Evolutionary conservation across 2,113 vertebrate genomes (phyloP).

Genomic region (Phylloscopus trochilus): DNA sequence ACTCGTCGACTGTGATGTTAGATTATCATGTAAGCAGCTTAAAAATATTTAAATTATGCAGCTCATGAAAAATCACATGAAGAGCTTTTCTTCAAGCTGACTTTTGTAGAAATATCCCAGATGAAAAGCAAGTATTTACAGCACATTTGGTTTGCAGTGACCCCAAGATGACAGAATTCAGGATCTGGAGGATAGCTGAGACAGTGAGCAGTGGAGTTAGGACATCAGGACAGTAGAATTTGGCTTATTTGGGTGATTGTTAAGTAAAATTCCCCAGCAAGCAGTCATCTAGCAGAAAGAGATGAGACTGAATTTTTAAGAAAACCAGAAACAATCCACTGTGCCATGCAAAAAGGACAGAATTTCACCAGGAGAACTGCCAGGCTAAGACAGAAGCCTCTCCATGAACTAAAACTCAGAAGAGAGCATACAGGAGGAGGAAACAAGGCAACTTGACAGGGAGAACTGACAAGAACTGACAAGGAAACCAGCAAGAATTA

Average conservation of each 20-base stretch:
- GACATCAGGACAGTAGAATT: background rate
- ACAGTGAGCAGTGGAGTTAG: background rate
- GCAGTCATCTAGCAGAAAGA: background rate
- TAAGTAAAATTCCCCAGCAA: background rate
- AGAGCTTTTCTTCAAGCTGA: conserved; percentile 7
- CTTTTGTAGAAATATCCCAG: conserved; percentile 10
- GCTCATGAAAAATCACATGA: background rate
- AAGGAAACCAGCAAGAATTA: background rate
- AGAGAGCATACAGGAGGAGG: background rate
- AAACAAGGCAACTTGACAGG: background rate
- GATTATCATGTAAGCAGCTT: background rate
- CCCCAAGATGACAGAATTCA: background rate
- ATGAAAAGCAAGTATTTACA: conserved; percentile 31
- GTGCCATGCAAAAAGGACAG: background rate
- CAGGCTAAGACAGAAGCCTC: background rate
- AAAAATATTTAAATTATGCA: background rate
- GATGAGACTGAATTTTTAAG: background rate
- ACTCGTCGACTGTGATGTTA: background rate
- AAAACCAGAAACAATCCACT: background rate
- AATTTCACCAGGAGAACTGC: background rate
- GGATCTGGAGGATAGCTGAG: background rate
- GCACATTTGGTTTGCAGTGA: background rate
- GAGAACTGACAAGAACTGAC: too few relatives aligned
- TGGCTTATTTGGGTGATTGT: background rate
- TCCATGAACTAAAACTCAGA: background rate